Evolutionary conservation across 1,140 invertebrate genomes (phyloP), one percentile per base, ranked within the genome.

Genomic region (Psix sp.): DNA sequence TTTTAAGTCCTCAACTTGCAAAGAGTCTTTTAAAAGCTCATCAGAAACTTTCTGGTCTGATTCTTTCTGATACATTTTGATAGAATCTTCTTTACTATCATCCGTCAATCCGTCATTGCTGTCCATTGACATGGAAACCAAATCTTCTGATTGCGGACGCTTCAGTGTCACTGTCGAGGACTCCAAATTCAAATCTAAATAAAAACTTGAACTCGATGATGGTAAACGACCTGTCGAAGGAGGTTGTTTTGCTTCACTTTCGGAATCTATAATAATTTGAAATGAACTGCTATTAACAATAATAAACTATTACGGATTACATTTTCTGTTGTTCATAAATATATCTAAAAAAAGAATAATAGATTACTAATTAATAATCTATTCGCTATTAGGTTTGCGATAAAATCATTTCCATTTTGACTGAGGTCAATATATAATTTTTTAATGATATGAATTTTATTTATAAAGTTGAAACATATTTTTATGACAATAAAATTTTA

Each of bases 111-210:
- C 72, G 6, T 85, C 80, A 3, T 56, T 78, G 17, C 77, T 82
- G 16, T 84, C 77, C 15, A 77, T 67, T 4, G 79, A 80, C 35
- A 79, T 70, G 2, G 76, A 54, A 18, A 77, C 78, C 13, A 84
- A 63, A 68, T 87, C 83, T 40, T 86, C 84, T 0, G 82, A 86
- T 0, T 82, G 83, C 11, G 89, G 89, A 60, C 88, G 84, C 38
- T 89, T 90, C 16, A 90, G 74, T 5, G 89, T 89, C 0, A 91
- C 92, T n/a, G 89, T 91, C 26, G 88, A 92, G 1, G 91, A 90
- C 78, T 90, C 88, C 4, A 92, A 73, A 79, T 93, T 91, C 57
- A 93, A 83, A 84, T 92, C 90, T 13, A 93, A 79, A 66, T 90
- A 91, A 80, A 91, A 93, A 24, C 89, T 90, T 0, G 91, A 92